phyloP scores from a whole-genome alignment of 2,113 vertebrate genomes.

The Alethe castanea region DNA sequence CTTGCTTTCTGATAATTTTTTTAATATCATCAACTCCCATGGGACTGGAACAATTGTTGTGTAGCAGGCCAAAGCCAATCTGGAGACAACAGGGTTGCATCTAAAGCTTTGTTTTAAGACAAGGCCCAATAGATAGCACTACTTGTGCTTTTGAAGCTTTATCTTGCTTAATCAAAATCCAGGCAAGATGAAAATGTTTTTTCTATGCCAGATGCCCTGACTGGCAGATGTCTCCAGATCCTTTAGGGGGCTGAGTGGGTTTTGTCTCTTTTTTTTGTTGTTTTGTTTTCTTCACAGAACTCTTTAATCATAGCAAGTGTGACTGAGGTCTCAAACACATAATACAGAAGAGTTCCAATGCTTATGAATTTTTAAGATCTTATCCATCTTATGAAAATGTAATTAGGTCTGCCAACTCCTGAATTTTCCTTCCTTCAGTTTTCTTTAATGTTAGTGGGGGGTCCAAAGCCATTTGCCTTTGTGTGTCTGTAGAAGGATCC shows the following conservation, averaged over 20 bases:
- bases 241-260: neutral
- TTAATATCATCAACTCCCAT: neutral
- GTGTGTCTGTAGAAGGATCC: neutral
- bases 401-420: neutral
- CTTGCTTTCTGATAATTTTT: neutral
- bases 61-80: neutral
- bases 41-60: neutral
- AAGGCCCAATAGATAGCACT: neutral
- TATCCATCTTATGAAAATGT: neutral
- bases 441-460: conserved; percentile 36
- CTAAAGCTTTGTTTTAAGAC: neutral
- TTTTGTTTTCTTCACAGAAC: conserved; percentile 1
- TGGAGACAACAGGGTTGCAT: neutral
- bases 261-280: neutral
- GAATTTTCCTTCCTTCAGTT: neutral
- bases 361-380: conserved; percentile 28
- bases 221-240: neutral
- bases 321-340: neutral
- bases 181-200: neutral
- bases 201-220: neutral
- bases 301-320: conserved; percentile 38
- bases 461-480: neutral
- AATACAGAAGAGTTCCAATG: conserved; percentile 17
- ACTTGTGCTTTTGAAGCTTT: conserved; percentile 1
- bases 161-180: neutral